Base-by-base conservation (phyloP, 2,888 invertebrate species). In the Halocaridina rubra region DNA sequence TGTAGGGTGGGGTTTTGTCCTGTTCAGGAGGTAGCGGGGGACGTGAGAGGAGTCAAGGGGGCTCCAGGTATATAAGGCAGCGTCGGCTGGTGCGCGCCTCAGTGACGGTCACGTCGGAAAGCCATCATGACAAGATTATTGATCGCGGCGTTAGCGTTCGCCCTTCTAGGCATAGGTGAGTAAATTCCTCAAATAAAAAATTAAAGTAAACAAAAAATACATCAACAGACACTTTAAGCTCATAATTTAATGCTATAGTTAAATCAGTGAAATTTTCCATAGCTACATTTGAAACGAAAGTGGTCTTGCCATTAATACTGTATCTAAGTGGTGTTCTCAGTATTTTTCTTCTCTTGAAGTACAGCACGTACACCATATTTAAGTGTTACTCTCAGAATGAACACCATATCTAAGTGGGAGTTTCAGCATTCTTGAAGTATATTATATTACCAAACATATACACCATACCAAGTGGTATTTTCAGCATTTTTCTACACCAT, bases 161-260 rank as follows among this genome's bases (percentile, higher is more conserved):
- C 79, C 79, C 79, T 79, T 39, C 64, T 79, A 46, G 79, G 79
- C 67, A 79, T 53, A 46, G 79, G 79, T 79, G 67, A 79, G 79
- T 79, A 79, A 30, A 27, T n/a, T n/a, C n/a, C n/a, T n/a, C n/a
- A n/a, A n/a, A n/a, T n/a, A n/a, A n/a, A n/a, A n/a, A n/a, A n/a
- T n/a, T n/a, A n/a, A n/a, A n/a, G n/a, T n/a, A 10, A 19, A 13
- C n/a, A 19, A 32, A 22, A 46, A 13, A 2, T 3, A n/a, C 16
- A 7, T 13, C 22, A 24, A 74, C 24, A 33, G 46, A 46, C 22
- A 39, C 39, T 33, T 27, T 32, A 27, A 46, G n/a, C 69, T 69
- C 30, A n/a, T 13, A 69, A 69, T 30, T 10, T 27, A 29, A 69
- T 13, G 53, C 16, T 53, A 29, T 46, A 13, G 10, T 8, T 10